Base-by-base conservation (phyloP, 1,140 invertebrate species). In the Hirudo medicinalis region DNA sequence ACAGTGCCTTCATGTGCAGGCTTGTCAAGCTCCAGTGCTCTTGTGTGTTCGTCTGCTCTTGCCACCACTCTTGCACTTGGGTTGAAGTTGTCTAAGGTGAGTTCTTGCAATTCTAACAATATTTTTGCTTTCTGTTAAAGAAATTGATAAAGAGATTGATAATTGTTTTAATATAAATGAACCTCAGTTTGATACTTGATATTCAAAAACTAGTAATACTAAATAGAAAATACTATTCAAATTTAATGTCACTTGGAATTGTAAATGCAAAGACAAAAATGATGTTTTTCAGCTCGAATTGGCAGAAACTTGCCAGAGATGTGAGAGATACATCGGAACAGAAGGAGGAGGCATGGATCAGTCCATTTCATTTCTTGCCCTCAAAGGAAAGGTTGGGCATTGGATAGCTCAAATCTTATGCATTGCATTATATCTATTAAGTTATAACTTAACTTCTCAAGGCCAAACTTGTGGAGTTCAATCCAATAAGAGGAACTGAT, bases 341-440 rank as follows among this genome's bases (percentile, higher is more conserved):
- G 87, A 94, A 83, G 94, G 95, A 40, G 97, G 96, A 54, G 96
- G 95, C 74, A 99, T 99, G 97, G 97, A 99, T 82, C 97, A 99
- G 84, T 94, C 96, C 0, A 97, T 97, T 77, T 91, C 91, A 68
- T 92, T 97, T 82, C 85, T 98, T 25, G 94, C 91, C 2, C 87
- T 90, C 78, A 82, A 87, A 81, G 92, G 92, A 86, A 80, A 73
- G 32, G 81, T 82, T 74, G 75, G 73, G 72, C 19, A n/a, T 36
- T 70, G 40, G 6, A 25, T 49, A 19, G 60, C 32, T 63, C 3
- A 5, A n/a, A 25, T 32, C 17, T 70, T 69, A 3, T 27, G 25
- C 19, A 43, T 68, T 13, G 2, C 2, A 22, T 32, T 68, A 68
- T 19, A 22, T 17, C 15, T 43, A 13, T 11, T 6, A 68, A 43